These are phyloP conservation scores for Trididemnum miniatum DNA, from an alignment of 23 tunicate genomes.

Conservation along the genomic window DNA sequence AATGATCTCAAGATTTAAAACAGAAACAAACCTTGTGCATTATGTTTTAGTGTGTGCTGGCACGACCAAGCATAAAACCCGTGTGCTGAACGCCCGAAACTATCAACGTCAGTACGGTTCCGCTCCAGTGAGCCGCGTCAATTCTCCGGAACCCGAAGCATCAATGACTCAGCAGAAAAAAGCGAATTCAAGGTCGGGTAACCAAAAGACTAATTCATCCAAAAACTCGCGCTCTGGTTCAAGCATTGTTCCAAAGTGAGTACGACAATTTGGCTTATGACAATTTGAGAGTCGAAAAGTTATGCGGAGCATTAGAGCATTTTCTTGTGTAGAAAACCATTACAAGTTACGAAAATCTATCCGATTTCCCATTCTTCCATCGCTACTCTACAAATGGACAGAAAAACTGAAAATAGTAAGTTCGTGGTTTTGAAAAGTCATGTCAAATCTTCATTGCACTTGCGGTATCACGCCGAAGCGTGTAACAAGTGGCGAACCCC, in stretches of 20 bases:
- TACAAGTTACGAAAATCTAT: conserved; percentile 29
- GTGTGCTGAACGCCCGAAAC: conserved; percentile 49
- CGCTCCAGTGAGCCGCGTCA: conserved; percentile 55
- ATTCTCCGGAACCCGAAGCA: conserved; percentile 25
- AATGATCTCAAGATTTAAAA: too few species aligned
- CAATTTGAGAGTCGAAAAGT: background rate
- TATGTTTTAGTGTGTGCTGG: background rate
- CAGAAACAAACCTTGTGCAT: too few species aligned
- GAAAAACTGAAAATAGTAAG: conserved; percentile 1
- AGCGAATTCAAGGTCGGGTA: background rate
- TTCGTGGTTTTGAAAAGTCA: too few species aligned
- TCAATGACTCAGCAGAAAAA: conserved; percentile 15
- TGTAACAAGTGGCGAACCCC: too few species aligned
- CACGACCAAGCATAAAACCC: conserved; percentile 34
- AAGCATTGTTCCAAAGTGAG: background rate
- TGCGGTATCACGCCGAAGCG: too few species aligned
- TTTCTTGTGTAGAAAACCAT: conserved; percentile 6
- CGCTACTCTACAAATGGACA: background rate
- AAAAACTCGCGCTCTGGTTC: background rate
- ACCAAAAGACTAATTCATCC: background rate
- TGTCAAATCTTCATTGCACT: too few species aligned
- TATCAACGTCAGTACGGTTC: conserved; percentile 78
- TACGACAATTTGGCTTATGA: background rate
- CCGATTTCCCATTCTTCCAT: conserved; percentile 4
- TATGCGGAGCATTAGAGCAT: background rate